Evolutionary conservation across 1,140 invertebrate species (phyloP).

Genomic region (Zaprionus gabonicus): DNA sequence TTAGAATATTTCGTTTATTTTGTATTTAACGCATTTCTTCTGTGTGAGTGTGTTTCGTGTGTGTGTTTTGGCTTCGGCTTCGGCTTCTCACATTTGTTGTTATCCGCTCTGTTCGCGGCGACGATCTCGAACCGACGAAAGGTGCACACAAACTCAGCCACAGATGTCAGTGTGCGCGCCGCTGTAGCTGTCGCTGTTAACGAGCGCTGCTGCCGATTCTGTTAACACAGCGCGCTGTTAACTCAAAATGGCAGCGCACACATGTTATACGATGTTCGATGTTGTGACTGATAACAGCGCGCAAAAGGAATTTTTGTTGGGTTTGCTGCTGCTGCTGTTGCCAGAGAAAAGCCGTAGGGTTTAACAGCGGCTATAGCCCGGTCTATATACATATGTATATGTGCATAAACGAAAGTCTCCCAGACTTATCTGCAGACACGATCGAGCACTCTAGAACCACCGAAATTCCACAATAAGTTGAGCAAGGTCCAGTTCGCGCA

Average conservation of each 20-base stretch:
- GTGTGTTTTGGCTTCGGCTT: slow-evolving; percentile 25
- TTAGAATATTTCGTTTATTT: slow-evolving; percentile 28
- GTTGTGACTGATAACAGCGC: slow-evolving; percentile 31
- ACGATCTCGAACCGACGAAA: slow-evolving; percentile 73
- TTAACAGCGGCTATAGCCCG: background rate
- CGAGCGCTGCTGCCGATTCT: slow-evolving; percentile 11
- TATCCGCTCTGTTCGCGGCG: slow-evolving; percentile 58
- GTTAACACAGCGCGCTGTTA: slow-evolving; percentile 16
- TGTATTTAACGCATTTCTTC: slow-evolving; percentile 44
- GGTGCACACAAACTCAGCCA: slow-evolving; percentile 63
- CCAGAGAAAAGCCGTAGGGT: background rate
- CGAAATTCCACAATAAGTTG: slow-evolving; percentile 57
- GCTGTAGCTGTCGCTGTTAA: background rate
- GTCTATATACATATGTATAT: background rate
- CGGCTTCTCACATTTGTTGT: slow-evolving; percentile 36
- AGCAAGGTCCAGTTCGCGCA: slow-evolving; percentile 72
- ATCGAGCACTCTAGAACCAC: slow-evolving; percentile 17
- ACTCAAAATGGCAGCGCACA: slow-evolving; percentile 50
- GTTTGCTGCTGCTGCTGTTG: too few relatives aligned
- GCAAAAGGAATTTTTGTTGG: background rate
- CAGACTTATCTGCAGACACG: slow-evolving; percentile 1
- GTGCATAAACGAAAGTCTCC: background rate
- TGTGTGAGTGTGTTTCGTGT: slow-evolving; percentile 18
- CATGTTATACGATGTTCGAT: slow-evolving; percentile 37
- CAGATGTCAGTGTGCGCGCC: slow-evolving; percentile 11